phyloP scores from a whole-genome alignment of 2,797 vertebrate genomes.

The Pseudotriccus pelzelni region DNA sequence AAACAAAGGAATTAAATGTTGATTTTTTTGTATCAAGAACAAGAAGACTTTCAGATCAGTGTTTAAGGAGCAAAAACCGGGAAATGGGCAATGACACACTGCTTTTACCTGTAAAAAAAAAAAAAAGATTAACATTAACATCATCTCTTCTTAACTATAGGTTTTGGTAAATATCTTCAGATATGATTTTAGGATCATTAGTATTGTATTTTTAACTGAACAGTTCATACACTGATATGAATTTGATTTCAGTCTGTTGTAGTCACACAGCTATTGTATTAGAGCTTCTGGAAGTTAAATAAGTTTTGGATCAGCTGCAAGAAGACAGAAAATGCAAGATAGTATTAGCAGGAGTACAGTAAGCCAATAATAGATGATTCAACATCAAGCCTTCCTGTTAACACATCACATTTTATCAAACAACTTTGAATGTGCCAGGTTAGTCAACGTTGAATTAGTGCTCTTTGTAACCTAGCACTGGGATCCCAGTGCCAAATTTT shows the following conservation, averaged over 20 bases:
- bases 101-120: neutral
- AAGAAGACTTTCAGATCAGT: neutral
- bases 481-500: neutral
- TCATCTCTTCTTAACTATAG: neutral
- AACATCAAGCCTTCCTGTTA: neutral
- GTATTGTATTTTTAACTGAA: neutral
- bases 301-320: neutral
- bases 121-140: neutral
- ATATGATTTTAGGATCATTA: neutral
- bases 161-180: neutral
- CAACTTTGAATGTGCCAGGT: neutral
- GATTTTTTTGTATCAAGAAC: neutral
- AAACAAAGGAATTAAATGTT: neutral
- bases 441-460: neutral
- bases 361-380: neutral
- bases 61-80: neutral
- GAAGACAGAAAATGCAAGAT: neutral
- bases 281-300: neutral
- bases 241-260: neutral
- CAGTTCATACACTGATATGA: neutral
- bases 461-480: neutral
- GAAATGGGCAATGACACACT: neutral
- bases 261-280: neutral
- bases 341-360: neutral
- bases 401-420: neutral